Evolutionary conservation across 2,113 vertebrate species (phyloP).

Genomic region (Crocuta crocuta): DNA sequence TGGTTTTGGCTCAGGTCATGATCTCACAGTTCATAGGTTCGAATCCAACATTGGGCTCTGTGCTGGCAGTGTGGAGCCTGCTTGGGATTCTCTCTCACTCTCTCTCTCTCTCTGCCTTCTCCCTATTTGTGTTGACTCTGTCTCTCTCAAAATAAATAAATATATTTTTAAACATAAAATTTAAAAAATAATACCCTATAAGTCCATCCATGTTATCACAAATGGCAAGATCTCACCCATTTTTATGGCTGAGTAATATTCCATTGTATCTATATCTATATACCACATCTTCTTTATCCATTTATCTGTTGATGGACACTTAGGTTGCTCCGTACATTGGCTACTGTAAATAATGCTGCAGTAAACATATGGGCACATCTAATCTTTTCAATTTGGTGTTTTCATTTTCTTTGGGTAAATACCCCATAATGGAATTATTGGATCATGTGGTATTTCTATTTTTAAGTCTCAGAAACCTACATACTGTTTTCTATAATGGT

Average conservation of each 20-base stretch:
- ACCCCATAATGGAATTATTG: background rate
- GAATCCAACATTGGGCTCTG: no score
- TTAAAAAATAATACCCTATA: background rate
- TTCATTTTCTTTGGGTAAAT: background rate
- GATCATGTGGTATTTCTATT: background rate
- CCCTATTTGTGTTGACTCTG: no score
- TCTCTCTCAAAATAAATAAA: no score
- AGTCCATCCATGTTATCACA: background rate
- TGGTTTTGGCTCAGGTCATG: no score
- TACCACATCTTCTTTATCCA: background rate
- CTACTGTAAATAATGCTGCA: background rate
- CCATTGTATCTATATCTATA: background rate
- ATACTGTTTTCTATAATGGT: background rate
- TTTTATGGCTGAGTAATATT: background rate
- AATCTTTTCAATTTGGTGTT: background rate
- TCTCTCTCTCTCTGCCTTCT: no score
- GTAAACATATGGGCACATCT: background rate
- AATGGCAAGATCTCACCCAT: background rate
- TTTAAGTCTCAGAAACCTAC: background rate
- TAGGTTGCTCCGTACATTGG: background rate
- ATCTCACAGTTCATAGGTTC: no score
- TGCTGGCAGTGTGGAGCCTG: no score
- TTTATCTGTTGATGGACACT: background rate
- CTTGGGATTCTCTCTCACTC: no score
- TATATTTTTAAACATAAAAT: no score